Evolutionary conservation across 1,140 invertebrate species (phyloP), one percentile per base, ranked within the genome.

Genomic region (Leptinotarsa defecta): DNA sequence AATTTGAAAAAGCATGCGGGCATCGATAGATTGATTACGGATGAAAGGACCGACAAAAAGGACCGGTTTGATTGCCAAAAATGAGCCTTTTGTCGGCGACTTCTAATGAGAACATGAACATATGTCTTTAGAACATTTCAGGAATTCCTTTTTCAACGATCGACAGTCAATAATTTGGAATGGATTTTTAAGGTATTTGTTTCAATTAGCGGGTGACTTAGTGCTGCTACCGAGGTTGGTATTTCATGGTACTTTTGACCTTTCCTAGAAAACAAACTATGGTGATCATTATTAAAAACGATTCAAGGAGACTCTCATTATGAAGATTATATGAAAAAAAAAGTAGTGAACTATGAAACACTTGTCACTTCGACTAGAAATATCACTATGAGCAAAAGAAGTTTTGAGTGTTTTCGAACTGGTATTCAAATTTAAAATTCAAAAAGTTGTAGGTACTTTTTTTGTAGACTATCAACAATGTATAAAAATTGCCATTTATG

Each of bases 31-130:
- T 73, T 73, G 71, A 73, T 73, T 65, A 48, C 71, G 71, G 57
- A 22, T 48, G 48, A 61, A 49, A 49, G 3, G 65, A 48, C 20
- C 34, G 57, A n/a, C 22, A 43, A 19, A 71, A 71, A 71, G 52
- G 69, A 71, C 63, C 71, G 71, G 71, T 73, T 73, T 22, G 71
- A 73, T 73, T 65, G 71, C 61, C 34, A 73, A 73, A 73, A 73
- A 64, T 71, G 48, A 52, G 13, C 27, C 71, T 65, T 73, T 73
- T 73, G 71, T 73, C 71, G 71, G 71, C 71, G 63, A 19, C 34
- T 27, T 48, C 71, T 73, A 73, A 73, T 73, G 71, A 73, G 71
- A 73, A 73, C 62, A 20, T n/a, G 71, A 63, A 73, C 71, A 73
- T 73, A 73, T 73, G 71, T 73, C 71, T 73, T 73, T 19, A 13